Base-by-base conservation (phyloP, 2,888 invertebrate species). In the Trilocha varians region DNA sequence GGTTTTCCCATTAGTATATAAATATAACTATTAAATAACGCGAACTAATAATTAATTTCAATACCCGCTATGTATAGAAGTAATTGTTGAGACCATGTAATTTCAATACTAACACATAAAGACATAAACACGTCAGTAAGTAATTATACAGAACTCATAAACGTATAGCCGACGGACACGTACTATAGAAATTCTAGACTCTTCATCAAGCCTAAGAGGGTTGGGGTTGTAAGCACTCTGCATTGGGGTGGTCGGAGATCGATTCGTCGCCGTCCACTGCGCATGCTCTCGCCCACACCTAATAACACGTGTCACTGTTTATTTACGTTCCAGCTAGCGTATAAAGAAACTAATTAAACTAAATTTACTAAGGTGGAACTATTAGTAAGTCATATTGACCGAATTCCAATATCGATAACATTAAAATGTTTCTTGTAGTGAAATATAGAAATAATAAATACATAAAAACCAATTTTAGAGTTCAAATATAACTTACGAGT, bases 231-330 rank as follows among this genome's bases (percentile, higher is more conserved):
- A 25, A 15, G 15, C 38, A 64, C 43, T 59, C 58, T 61, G 58
- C 50, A 57, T 63, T 57, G 59, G 45, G 46, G 50, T 42, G 50
- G 52, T 40, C 32, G 46, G 59, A n/a, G 67, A 70, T 77, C 78
- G 69, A 75, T 75, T 55, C 16, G 32, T 41, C 46, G 44, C 45
- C 34, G 41, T 46, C 36, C 49, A 49, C 39, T 32, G 67, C 78
- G 83, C 83, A 66, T 65, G 78, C 73, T 70, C 63, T 53, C 38
- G 49, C 61, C 70, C 70, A 69, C 76, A 68, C 71, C 71, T 62
- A 65, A 32, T 18, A 55, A 62, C 84, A 84, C 84, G 84, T 84
- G 84, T 72, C 78, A 76, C 66, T 84, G 83, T 84, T 84, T 84
- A 79, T 84, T 84, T 84, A 84, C 84, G 77, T 83, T 76, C n/a